Percentiles rank a stretch among this genome's conserved stretches.
Conservation (phyloP, 2,113 vertebrate species). For the Lates calcarifer region DNA sequence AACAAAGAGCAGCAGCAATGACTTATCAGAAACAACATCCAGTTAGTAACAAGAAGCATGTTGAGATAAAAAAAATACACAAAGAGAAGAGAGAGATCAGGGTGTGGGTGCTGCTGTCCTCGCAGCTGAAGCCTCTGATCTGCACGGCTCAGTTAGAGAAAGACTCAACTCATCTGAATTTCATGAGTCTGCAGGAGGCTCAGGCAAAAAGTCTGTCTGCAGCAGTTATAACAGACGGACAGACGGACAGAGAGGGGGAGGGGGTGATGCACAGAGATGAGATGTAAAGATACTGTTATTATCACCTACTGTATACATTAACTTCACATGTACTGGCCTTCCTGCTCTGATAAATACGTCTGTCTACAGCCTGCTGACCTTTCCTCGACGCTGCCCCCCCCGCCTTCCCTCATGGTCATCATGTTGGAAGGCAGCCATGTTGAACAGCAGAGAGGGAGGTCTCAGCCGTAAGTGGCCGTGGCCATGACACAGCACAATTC, state of each 20-base stretch:
- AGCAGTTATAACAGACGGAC: slow-evolving; percentile 36
- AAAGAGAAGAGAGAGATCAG: background rate
- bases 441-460: slow-evolving; percentile 25
- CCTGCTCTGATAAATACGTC: background rate
- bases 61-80: background rate
- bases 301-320: background rate
- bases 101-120: slow-evolving; percentile 15
- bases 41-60: slow-evolving; percentile 16
- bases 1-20: background rate
- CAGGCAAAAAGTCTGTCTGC: slow-evolving; percentile 43
- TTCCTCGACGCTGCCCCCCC: background rate
- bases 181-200: slow-evolving; percentile 72
- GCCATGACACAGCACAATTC: slow-evolving; percentile 63
- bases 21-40: background rate
- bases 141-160: slow-evolving; percentile 60
- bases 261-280: background rate
- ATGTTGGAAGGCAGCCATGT: slow-evolving; percentile 53
- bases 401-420: slow-evolving; percentile 40
- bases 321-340: background rate
- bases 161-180: slow-evolving; percentile 74
- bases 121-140: slow-evolving; percentile 58
- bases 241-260: background rate
- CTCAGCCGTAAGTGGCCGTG: slow-evolving; percentile 23
- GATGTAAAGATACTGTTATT: background rate
- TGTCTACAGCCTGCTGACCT: slow-evolving; percentile 24